phyloP scores from a whole-genome alignment of 2,113 vertebrate genomes.

The Dunckerocampus dactyliophorus region DNA sequence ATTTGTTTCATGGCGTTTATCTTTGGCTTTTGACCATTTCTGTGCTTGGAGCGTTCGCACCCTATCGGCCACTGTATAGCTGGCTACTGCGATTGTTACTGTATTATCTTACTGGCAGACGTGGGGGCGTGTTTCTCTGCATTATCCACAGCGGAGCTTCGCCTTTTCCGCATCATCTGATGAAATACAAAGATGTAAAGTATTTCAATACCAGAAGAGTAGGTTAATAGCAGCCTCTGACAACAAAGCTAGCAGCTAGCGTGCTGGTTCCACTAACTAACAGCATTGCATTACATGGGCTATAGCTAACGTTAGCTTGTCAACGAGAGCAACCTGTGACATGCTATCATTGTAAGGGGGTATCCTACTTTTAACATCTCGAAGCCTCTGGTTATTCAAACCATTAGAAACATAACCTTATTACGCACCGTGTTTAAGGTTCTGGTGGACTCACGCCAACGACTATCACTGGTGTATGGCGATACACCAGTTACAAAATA shows the following conservation, averaged over 20 bases:
- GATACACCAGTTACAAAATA: constrained; percentile 22
- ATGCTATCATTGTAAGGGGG: neutral
- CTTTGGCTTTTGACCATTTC: no score
- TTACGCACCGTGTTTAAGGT: neutral
- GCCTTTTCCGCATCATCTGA: constrained; percentile 74
- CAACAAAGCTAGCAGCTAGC: neutral
- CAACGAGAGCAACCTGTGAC: neutral
- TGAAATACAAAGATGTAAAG: constrained; percentile 1
- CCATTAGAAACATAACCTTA: neutral
- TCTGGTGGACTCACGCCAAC: neutral
- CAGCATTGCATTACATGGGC: neutral
- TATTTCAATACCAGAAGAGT: neutral
- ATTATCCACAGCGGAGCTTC: constrained; percentile 51
- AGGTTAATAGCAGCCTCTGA: neutral
- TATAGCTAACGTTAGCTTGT: neutral
- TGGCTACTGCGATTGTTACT: no score
- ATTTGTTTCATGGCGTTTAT: no score
- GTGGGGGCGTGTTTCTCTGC: constrained; percentile 12
- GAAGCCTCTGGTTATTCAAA: neutral
- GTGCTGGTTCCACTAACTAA: neutral
- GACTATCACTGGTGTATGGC: neutral
- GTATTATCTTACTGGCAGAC: constrained; percentile 44
- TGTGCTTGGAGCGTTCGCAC: no score
- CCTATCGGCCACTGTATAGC: no score
- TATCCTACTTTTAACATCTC: rapidly evolving